phyloP scores from a whole-genome alignment of 2,797 vertebrate species.

The Chloroceryle inda region DNA sequence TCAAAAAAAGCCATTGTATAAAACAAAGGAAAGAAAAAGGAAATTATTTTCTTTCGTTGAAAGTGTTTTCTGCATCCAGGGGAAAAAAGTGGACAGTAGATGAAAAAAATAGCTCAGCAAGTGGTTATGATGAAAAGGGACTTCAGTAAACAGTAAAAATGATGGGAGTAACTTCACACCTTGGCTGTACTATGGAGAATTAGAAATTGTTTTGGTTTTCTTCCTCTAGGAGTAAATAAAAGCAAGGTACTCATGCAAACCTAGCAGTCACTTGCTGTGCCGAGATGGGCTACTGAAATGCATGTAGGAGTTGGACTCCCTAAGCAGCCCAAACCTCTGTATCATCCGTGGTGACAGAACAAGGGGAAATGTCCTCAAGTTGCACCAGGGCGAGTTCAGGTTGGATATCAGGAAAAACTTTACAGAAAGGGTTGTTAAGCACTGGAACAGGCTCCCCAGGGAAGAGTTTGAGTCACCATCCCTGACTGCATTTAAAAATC shows the following conservation, averaged over 20 bases:
- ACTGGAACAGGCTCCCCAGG: no score
- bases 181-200: not conserved
- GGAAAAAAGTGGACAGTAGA: fast-evolving
- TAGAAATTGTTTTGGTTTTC: not conserved
- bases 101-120: not conserved
- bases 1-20: not conserved
- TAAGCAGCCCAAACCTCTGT: not conserved
- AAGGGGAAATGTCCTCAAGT: no score
- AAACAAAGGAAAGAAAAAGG: not conserved
- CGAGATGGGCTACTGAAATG: not conserved
- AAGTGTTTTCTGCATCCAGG: not conserved
- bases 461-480: no score
- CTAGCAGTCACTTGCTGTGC: fast-evolving
- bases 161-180: not conserved
- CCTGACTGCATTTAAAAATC: no score
- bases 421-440: no score
- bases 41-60: not conserved
- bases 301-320: fast-evolving
- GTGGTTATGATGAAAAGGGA: not conserved
- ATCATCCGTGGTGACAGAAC: not conserved
- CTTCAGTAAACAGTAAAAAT: not conserved
- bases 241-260: not conserved
- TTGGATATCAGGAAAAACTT: no score
- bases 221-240: not conserved
- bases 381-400: no score